Conservation (phyloP, 1,140 invertebrate genomes). For the Nebria ingens region DNA sequence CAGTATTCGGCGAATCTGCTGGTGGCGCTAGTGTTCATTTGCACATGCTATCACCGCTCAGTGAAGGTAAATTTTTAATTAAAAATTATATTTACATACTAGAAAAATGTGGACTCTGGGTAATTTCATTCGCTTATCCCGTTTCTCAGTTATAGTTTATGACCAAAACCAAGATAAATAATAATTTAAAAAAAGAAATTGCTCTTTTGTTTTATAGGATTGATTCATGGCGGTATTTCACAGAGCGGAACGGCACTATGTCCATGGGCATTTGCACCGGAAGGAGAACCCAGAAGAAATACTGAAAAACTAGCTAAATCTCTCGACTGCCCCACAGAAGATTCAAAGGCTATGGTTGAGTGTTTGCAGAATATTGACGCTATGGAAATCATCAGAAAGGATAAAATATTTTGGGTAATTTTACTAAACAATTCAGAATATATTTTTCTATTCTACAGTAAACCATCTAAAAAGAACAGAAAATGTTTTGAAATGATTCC, state of each 20-base stretch:
- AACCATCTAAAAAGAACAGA: no score
- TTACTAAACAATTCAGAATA: no score
- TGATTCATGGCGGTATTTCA: constrained; percentile 63
- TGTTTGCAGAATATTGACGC: constrained; percentile 49
- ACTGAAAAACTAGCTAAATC: constrained; percentile 49
- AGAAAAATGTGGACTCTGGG: no score
- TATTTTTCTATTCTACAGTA: no score
- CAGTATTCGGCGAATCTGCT: constrained; percentile 63
- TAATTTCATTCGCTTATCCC: no score
- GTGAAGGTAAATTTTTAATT: constrained; percentile 39
- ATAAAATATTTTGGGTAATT: constrained; percentile 51
- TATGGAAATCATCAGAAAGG: constrained; percentile 47
- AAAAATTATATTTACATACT: no score
- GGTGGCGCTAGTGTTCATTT: constrained; percentile 55
- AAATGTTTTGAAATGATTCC: no score
- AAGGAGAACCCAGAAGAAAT: constrained; percentile 48
- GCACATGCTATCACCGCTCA: constrained; percentile 57
- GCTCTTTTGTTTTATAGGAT: constrained; percentile 44
- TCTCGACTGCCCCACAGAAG: constrained; percentile 43
- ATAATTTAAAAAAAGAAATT: no score
- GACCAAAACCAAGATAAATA: no score
- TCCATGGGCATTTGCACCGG: constrained; percentile 60
- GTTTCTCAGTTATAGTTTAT: no score
- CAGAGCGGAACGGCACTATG: constrained; percentile 69
- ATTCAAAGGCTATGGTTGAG: constrained; percentile 39